Evolutionary conservation across 2,113 vertebrate genomes (phyloP), one percentile per base, ranked within the genome.

Genomic region (Tachysurus fulvidraco): DNA sequence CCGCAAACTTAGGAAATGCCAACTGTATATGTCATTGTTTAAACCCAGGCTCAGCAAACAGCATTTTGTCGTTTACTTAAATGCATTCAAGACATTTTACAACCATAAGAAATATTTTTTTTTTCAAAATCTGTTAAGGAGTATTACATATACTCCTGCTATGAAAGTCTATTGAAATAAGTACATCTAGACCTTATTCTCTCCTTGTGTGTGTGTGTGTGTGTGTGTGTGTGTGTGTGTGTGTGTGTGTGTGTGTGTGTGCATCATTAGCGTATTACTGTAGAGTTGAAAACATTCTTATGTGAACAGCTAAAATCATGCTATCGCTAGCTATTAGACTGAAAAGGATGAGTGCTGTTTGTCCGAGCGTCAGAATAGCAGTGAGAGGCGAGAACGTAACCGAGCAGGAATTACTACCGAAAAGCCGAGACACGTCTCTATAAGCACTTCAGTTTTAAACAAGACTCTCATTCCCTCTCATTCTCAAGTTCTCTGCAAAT

Each of bases 221-320:
- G 65, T 67, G 65, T 30, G 65, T 69, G 65, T 69, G 65, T 69
- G 65, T 69, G 67, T 71, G 67, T 41, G 67, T 71, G 67, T 69
- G 65, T 69, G 65, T 69, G 67, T 71, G 67, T 41, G 67, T 71
- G 67, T 41, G 30, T 9, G 36, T 41, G 44, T 14, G 21, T 2
- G 12, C 12, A 50, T 76, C 73, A 76, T 25, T 73, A 46, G 41
- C 41, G 14, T 12, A 46, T 23, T 19, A 44, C 67, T 41, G 16
- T 5, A 65, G 64, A 28, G n/a, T n/a, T 36, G n/a, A 71, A 71
- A 71, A 36, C 67, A 19, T 41, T 69, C 67, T 10, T 46, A 71
- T 21, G 36, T 71, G 69, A 73, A 23, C 9, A 46, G 21, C 44
- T 4, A 25, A 46, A 50, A 12, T 46, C 1, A 46, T 25, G 21